These are phyloP conservation scores for Aromia moschata DNA, from an alignment of 2,888 invertebrate genomes.

Conservation along the genomic window DNA sequence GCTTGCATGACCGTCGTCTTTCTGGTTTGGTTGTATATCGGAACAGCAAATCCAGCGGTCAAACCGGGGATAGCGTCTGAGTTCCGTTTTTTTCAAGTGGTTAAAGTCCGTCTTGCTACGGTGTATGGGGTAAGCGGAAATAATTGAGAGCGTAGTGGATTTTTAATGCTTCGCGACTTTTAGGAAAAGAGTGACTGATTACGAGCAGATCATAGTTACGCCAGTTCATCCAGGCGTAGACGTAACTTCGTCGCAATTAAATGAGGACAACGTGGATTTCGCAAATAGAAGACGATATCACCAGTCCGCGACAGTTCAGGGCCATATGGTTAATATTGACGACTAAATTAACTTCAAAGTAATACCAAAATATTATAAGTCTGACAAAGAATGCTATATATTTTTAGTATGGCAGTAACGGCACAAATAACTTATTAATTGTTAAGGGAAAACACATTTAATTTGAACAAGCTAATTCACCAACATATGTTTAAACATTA, in stretches of 20 bases:
- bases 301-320: conserved; percentile 85
- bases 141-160: conserved; percentile 25
- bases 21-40: conserved; percentile 92
- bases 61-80: conserved; percentile 90
- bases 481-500: too few relatives aligned
- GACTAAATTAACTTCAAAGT: conserved; percentile 47
- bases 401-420: too few relatives aligned
- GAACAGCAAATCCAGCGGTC: conserved; percentile 93
- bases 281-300: conserved; percentile 91
- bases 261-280: conserved; percentile 96
- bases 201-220: conserved; percentile 87
- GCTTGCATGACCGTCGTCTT: conserved; percentile 83
- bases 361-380: conserved; percentile 12
- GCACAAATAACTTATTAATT: background rate
- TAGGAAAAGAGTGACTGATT: conserved; percentile 81
- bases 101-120: conserved; percentile 75
- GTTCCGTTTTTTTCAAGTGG: conserved; percentile 83
- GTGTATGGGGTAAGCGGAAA: conserved; percentile 74
- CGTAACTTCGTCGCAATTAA: conserved; percentile 85
- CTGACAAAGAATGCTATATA: background rate
- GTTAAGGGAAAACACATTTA: too few relatives aligned
- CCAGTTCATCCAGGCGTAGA: conserved; percentile 82
- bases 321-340: conserved; percentile 71
- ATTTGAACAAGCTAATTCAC: too few relatives aligned
- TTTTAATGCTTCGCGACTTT: conserved; percentile 44